These are phyloP conservation scores for Catamblyrhynchus diadema DNA, from an alignment of 2,797 vertebrate genomes.

Conservation along the genomic window DNA sequence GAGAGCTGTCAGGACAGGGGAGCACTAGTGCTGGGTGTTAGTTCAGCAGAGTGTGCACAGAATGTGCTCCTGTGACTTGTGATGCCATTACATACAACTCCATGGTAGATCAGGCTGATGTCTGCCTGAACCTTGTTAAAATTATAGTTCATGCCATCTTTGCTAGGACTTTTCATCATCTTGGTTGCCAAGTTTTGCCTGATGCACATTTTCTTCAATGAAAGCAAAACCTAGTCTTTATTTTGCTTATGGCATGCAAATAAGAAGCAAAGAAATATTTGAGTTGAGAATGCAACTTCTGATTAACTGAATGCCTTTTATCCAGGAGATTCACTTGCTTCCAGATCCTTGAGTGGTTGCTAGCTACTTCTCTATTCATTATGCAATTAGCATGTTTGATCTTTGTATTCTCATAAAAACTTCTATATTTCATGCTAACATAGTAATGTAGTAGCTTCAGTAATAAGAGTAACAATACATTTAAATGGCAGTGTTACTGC, in stretches of 20 bases:
- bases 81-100: not conserved
- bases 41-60: not conserved
- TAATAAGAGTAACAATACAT: not conserved
- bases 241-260: not conserved
- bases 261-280: not conserved
- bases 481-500: not conserved
- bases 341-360: not conserved
- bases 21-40: not conserved
- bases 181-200: not conserved
- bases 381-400: not conserved
- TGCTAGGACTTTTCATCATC: not conserved
- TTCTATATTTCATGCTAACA: not conserved
- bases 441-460: not conserved
- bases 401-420: conserved; percentile 10
- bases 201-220: not conserved
- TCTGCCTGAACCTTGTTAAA: not conserved
- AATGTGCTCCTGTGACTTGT: not conserved
- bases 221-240: not conserved
- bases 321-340: not conserved
- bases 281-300: not conserved
- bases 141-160: not conserved
- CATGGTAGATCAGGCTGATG: not conserved
- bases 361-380: not conserved
- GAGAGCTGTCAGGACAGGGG: not conserved
- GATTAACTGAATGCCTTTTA: not conserved